A percentile compares a stretch with the other conserved stretches of the same genome.
These are phyloP conservation scores for Fulica atra DNA, from an alignment of 2,113 vertebrate genomes.

Conservation along the genomic window DNA sequence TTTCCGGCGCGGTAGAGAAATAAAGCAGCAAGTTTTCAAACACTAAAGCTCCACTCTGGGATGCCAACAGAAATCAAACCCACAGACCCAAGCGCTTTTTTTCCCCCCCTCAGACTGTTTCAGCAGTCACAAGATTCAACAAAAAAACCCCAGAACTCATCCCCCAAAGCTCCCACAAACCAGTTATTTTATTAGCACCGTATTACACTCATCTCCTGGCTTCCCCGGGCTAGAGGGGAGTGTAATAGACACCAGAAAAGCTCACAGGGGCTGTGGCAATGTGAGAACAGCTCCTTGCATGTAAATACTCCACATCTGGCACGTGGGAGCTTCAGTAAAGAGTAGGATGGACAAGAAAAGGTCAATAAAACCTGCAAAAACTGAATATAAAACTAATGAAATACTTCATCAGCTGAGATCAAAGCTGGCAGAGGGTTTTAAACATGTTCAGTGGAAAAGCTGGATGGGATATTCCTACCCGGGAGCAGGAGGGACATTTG, in stretches of 20 bases:
- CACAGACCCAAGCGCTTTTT: not conserved
- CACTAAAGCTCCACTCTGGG: not conserved
- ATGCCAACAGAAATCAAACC: not conserved
- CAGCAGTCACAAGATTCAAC: not conserved
- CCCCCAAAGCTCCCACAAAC: not conserved
- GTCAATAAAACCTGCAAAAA: not conserved
- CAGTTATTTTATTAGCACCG: not conserved
- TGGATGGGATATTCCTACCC: not conserved
- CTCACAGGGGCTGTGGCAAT: not conserved
- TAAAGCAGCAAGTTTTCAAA: not conserved
- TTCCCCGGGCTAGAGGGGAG: not conserved
- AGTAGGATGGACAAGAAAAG: not conserved
- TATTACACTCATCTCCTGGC: not conserved
- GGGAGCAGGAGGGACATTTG: not conserved
- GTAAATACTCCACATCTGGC: not conserved
- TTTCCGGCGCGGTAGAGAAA: fast-evolving
- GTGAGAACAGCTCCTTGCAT: not conserved
- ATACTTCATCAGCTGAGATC: not conserved
- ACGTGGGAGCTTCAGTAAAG: not conserved
- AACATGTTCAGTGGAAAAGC: not conserved
- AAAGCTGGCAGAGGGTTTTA: not conserved
- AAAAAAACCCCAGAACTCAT: not conserved
- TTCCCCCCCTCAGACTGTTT: not conserved
- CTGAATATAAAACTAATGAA: not conserved
- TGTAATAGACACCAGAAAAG: not conserved